phyloP scores from a whole-genome alignment of 2,113 vertebrate species.

The Apodemus speciosus region DNA sequence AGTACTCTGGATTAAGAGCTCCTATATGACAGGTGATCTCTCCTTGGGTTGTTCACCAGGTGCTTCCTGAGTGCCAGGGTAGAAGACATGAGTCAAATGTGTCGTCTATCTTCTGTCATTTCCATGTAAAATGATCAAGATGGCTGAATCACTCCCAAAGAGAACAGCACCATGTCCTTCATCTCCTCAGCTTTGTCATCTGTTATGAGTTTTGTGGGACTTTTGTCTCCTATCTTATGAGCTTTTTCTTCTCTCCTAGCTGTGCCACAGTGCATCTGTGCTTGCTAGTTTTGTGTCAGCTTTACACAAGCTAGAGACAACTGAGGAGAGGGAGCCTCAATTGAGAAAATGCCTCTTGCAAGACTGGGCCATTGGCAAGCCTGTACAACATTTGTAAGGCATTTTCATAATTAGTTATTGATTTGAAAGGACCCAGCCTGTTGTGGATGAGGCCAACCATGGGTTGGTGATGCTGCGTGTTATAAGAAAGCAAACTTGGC shows the following conservation, averaged over 20 bases:
- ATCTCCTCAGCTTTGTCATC: background rate
- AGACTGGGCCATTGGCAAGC: background rate
- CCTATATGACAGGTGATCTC: background rate
- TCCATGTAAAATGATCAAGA: conserved; percentile 7
- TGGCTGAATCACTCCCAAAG: background rate
- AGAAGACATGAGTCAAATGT: background rate
- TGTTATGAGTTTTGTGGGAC: background rate
- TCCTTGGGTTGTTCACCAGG: background rate
- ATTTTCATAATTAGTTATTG: background rate
- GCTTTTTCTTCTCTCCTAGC: background rate
- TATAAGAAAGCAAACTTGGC: background rate
- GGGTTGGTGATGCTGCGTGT: background rate
- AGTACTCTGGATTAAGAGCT: background rate
- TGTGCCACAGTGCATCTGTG: background rate
- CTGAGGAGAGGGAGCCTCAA: background rate
- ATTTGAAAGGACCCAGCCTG: background rate
- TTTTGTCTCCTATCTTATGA: conserved; percentile 3
- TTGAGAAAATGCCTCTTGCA: background rate
- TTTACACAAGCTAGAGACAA: background rate
- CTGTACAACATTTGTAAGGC: background rate
- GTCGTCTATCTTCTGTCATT: background rate
- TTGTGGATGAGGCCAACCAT: background rate
- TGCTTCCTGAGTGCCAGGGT: background rate
- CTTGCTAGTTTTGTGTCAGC: background rate
- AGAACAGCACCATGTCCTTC: background rate